phyloP scores from a whole-genome alignment of 2,797 vertebrate genomes.

The Macropus fuliginosus region DNA sequence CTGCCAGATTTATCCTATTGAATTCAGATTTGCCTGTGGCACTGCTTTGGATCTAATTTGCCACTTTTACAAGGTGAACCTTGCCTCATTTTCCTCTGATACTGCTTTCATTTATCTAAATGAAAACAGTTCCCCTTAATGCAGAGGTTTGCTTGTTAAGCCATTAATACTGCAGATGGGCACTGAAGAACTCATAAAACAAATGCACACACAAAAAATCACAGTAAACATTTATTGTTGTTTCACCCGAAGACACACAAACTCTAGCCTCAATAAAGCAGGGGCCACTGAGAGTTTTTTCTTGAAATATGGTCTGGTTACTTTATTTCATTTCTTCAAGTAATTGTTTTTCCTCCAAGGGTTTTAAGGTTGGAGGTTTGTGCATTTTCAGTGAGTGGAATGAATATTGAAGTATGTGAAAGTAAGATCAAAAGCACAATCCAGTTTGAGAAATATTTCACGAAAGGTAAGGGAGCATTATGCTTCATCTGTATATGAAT shows the following conservation, averaged over 20 bases:
- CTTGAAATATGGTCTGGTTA: conserved; percentile 72
- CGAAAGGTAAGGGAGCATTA: conserved; percentile 59
- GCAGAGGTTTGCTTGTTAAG: conserved; percentile 66
- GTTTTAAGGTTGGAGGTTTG: conserved; percentile 49
- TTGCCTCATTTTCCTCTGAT: conserved; percentile 71
- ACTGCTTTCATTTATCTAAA: conserved; percentile 76
- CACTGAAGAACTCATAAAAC: conserved; percentile 59
- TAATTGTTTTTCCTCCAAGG: conserved; percentile 69
- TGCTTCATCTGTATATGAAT: conserved; percentile 39
- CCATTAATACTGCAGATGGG: conserved; percentile 74
- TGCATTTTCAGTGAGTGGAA: background rate
- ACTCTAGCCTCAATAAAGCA: conserved; percentile 53
- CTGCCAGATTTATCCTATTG: conserved; percentile 75
- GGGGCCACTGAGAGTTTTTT: conserved; percentile 62
- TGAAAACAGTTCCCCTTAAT: conserved; percentile 74
- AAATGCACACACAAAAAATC: conserved; percentile 34
- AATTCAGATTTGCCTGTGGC: conserved; percentile 78
- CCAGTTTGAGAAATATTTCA: conserved; percentile 40
- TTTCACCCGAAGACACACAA: conserved; percentile 67
- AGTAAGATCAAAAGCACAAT: conserved; percentile 33
- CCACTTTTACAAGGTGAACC: conserved; percentile 72
- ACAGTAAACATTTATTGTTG: conserved; percentile 65
- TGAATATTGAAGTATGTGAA: conserved; percentile 47
- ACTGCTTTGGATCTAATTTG: conserved; percentile 75
- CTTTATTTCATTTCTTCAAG: conserved; percentile 74